Percentiles rank a stretch among this genome's conserved stretches.
Conservation (phyloP, 1,140 invertebrate species). For the Dolichoris vasculosae region DNA sequence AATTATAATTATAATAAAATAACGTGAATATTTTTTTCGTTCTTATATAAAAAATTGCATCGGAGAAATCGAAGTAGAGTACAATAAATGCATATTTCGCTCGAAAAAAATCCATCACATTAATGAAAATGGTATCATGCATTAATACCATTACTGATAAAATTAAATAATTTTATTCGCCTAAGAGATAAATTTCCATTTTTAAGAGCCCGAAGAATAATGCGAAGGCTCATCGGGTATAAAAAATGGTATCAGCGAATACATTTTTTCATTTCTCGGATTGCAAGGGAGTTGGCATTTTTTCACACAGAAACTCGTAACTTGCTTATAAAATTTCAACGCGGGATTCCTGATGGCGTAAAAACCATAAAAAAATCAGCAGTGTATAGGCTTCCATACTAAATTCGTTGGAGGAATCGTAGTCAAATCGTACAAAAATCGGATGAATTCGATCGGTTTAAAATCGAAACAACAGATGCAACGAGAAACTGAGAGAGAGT, state of each 20-base stretch:
- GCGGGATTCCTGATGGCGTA: neutral
- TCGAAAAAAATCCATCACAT: neutral
- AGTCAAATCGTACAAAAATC: neutral
- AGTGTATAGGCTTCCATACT: neutral
- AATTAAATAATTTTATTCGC: conserved; percentile 30
- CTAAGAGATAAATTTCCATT: conserved; percentile 44
- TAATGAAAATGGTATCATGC: neutral
- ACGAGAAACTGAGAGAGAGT: neutral
- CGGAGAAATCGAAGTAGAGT: no score
- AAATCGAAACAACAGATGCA: conserved; percentile 1
- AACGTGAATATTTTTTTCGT: no score
- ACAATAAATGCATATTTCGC: no score
- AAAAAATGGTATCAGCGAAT: conserved; percentile 45
- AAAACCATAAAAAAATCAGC: conserved; percentile 39
- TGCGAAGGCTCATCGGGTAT: conserved; percentile 6
- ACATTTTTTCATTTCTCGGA: conserved; percentile 16
- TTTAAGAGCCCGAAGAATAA: conserved; percentile 34
- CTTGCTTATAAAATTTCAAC: conserved; percentile 39
- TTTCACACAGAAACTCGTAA: conserved; percentile 19
- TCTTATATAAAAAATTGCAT: no score
- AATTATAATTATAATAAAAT: no score
- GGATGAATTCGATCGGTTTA: neutral
- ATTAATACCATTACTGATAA: conserved; percentile 12
- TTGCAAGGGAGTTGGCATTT: neutral
- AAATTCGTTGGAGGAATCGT: neutral